These are phyloP conservation scores for Pogonus chalceus DNA, from an alignment of 1,140 invertebrate genomes.

Conservation along the genomic window DNA sequence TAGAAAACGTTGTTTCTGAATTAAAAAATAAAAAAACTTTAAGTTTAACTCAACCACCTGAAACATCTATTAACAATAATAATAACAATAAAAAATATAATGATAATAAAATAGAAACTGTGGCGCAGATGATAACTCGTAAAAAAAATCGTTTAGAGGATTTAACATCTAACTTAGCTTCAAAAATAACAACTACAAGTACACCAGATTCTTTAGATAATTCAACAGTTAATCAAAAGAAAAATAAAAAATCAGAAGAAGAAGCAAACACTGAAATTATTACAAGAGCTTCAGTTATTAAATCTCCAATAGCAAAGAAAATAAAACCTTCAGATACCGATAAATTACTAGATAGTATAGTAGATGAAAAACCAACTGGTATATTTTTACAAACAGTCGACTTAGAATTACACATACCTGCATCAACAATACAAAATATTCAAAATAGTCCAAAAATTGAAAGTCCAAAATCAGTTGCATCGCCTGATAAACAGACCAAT, in stretches of 20 bases:
- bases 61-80: slow-evolving; percentile 1
- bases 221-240: slow-evolving; percentile 8
- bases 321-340: slow-evolving; percentile 37
- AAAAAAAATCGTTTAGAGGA: slow-evolving; percentile 49
- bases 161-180: slow-evolving; percentile 41
- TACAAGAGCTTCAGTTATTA: slow-evolving; percentile 41
- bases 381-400: slow-evolving; percentile 53
- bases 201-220: slow-evolving; percentile 10
- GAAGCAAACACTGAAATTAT: slow-evolving; percentile 15
- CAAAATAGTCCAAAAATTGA: slow-evolving; percentile 17
- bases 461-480: background rate
- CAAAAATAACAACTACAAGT: slow-evolving; percentile 39
- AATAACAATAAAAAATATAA: slow-evolving; percentile 6
- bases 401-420: slow-evolving; percentile 50
- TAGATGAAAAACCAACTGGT: slow-evolving; percentile 44
- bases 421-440: slow-evolving; percentile 39
- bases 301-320: slow-evolving; percentile 41
- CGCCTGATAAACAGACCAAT: background rate
- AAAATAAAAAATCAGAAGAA: slow-evolving; percentile 9
- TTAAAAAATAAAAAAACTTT: slow-evolving; percentile 28
- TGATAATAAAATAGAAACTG: slow-evolving; percentile 16
- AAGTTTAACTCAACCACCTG: slow-evolving; percentile 14
- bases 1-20: slow-evolving; percentile 28
- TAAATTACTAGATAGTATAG: slow-evolving; percentile 30
- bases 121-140: slow-evolving; percentile 39